Evolutionary conservation across 2,797 vertebrate species (phyloP).

Genomic region (Rhinichthys osculus): DNA sequence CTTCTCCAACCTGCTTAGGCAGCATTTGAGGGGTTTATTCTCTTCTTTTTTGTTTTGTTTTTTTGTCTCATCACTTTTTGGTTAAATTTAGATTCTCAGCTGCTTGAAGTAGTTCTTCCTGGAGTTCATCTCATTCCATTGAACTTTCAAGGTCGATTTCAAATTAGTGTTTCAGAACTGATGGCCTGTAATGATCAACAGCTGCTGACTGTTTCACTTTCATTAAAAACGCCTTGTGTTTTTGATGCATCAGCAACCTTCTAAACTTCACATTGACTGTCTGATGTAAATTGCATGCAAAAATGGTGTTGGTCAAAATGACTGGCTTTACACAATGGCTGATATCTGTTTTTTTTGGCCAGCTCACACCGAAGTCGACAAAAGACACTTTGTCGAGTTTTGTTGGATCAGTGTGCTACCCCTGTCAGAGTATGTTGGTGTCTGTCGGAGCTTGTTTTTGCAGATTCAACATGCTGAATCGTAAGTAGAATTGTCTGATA

Average conservation of each 20-base stretch:
- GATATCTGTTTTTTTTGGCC: not conserved
- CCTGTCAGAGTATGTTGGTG: not conserved
- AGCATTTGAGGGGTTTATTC: conserved; percentile 19
- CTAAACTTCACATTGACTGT: not conserved
- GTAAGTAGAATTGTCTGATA: not conserved
- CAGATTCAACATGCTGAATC: not conserved
- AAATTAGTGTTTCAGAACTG: not conserved
- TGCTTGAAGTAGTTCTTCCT: conserved; percentile 16
- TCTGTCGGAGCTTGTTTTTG: not conserved
- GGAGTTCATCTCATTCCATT: conserved; percentile 20
- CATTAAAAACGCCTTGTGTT: not conserved
- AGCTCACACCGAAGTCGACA: not conserved
- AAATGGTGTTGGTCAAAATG: not conserved
- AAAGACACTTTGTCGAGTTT: not conserved
- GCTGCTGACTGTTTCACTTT: not conserved
- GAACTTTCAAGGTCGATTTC: conserved; percentile 1
- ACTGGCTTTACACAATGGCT: not conserved
- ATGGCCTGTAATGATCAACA: conserved; percentile 17
- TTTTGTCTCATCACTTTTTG: conserved; percentile 44
- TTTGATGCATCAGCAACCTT: conserved; percentile 10
- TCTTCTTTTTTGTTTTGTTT: not conserved
- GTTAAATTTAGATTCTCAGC: conserved; percentile 42
- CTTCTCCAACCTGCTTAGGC: conserved; percentile 34
- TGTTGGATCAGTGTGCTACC: not conserved
- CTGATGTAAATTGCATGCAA: not conserved